Evolutionary conservation across 2,113 vertebrate genomes (phyloP).

Genomic region (Lamprotornis superbus): DNA sequence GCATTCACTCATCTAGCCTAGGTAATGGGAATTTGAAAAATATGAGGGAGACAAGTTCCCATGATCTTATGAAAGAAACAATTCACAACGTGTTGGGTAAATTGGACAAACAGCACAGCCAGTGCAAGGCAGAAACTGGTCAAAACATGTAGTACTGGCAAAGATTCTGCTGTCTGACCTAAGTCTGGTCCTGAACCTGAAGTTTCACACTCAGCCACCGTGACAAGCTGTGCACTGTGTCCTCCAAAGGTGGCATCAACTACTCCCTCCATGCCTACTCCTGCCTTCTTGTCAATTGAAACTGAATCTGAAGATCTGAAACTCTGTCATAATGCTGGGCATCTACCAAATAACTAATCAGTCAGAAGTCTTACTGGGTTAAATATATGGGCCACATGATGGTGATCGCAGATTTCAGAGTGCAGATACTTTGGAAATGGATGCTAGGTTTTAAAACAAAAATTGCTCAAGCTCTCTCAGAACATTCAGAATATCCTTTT

Average conservation of each 20-base stretch:
- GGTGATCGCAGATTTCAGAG: neutral
- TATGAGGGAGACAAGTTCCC: neutral
- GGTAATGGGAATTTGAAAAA: neutral
- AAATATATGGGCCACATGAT: neutral
- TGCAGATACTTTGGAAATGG: neutral
- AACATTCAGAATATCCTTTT: neutral
- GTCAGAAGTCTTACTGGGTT: neutral
- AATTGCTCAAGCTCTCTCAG: neutral
- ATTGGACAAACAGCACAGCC: neutral
- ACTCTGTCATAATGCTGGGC: neutral
- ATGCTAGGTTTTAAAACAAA: neutral
- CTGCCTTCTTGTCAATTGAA: neutral
- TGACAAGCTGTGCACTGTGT: fast-evolving
- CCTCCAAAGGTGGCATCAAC: fast-evolving
- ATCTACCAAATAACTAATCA: neutral
- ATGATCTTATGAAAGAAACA: neutral
- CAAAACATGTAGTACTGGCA: neutral
- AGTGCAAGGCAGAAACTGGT: neutral
- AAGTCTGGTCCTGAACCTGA: neutral
- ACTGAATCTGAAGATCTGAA: neutral
- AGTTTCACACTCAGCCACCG: fast-evolving
- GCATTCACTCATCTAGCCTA: neutral
- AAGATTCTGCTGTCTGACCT: neutral
- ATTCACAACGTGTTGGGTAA: neutral
- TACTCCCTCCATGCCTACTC: neutral